phyloP scores from a whole-genome alignment of 37 sponge, comb jelly and placozoan species.

The Aphrocallistes beatrix region DNA sequence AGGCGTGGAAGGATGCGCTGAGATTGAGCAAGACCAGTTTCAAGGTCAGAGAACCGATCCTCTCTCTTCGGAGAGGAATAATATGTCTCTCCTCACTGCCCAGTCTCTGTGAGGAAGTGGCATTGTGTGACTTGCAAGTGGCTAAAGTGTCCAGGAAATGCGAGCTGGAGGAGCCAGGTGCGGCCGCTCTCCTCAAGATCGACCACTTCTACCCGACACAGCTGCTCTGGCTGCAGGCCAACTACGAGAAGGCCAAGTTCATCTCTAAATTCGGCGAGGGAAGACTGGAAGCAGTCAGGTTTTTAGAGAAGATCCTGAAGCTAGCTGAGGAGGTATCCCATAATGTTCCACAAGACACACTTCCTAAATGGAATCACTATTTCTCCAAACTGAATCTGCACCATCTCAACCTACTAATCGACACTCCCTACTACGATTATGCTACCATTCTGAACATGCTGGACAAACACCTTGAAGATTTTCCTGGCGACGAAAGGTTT shows the following conservation, averaged over 20 bases:
- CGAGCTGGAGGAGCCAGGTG: background rate
- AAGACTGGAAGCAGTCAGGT: background rate
- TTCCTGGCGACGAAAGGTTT: background rate
- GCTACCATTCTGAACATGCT: background rate
- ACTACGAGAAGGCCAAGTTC: background rate
- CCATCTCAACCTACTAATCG: background rate
- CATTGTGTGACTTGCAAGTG: slow-evolving; percentile 20
- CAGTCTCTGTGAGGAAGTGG: too few relatives aligned
- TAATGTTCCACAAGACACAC: background rate
- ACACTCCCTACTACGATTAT: background rate
- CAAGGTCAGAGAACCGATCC: background rate
- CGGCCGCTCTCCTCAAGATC: background rate
- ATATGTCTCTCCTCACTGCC: too few relatives aligned
- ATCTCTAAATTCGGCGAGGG: slow-evolving; percentile 2
- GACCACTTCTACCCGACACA: background rate
- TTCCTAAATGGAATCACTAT: background rate
- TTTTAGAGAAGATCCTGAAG: background rate
- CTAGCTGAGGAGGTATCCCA: background rate
- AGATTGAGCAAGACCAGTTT: background rate
- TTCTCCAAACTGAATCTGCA: background rate
- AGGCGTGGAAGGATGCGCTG: background rate
- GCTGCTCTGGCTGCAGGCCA: background rate
- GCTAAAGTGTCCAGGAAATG: slow-evolving; percentile 26
- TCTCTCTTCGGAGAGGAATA: background rate
- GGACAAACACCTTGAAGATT: background rate